Percentiles rank a stretch among this genome's conserved stretches.
These are phyloP conservation scores for Tethya wilhelma DNA, from an alignment of 37 sponge, comb jelly and placozoan species.

Conservation along the genomic window DNA sequence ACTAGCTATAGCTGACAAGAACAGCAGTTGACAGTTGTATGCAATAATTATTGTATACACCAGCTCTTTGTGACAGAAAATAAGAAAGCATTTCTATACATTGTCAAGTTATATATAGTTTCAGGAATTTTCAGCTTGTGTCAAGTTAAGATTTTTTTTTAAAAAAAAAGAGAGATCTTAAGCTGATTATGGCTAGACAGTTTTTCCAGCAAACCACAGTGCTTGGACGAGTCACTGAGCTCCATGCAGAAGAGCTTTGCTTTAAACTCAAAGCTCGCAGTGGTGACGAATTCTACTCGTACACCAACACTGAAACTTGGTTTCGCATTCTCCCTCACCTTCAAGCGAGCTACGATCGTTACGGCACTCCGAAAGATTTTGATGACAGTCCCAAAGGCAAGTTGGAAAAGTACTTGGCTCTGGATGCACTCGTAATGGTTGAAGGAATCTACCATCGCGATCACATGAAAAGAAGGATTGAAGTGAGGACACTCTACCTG, in stretches of 20 bases:
- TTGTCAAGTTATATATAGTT: too few species aligned
- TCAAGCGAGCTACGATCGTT: slow-evolving; percentile 10
- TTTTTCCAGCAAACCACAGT: slow-evolving; percentile 3
- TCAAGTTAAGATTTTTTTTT: too few species aligned
- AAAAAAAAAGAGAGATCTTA: too few species aligned
- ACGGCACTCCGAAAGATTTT: slow-evolving; percentile 9
- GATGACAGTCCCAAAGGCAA: not conserved
- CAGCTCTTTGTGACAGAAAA: too few species aligned
- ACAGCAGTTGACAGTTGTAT: too few species aligned
- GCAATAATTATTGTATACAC: too few species aligned
- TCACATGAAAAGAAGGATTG: not conserved
- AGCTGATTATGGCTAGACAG: slow-evolving; percentile 11
- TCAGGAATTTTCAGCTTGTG: too few species aligned
- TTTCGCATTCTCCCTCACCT: slow-evolving; percentile 14
- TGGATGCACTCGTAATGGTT: slow-evolving; percentile 22
- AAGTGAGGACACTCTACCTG: slow-evolving; percentile 14
- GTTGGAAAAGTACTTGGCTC: slow-evolving; percentile 1
- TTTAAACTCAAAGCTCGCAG: slow-evolving; percentile 16
- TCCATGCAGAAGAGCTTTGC: slow-evolving; percentile 12
- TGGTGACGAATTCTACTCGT: slow-evolving; percentile 19
- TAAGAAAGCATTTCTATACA: too few species aligned
- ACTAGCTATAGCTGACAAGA: too few species aligned
- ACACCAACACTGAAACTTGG: slow-evolving; percentile 20
- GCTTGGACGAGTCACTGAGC: slow-evolving; percentile 14
- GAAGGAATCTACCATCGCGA: slow-evolving; percentile 17